These are phyloP conservation scores for Drosophila melanocephala DNA, from an alignment of 2,888 invertebrate genomes.

Conservation along the genomic window DNA sequence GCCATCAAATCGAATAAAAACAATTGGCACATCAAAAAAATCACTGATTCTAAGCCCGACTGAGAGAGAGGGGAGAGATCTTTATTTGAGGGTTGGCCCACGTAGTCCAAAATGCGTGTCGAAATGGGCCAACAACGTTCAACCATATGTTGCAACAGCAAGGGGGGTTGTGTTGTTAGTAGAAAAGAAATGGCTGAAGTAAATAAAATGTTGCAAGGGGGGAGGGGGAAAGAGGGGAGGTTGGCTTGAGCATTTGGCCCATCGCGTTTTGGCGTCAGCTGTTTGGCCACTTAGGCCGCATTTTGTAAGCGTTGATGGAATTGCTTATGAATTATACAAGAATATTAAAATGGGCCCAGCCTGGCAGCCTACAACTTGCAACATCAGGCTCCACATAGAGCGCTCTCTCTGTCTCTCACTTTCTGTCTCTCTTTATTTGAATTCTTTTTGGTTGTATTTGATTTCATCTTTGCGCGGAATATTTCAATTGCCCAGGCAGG, in stretches of 20 bases:
- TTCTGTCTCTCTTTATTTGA: not conserved
- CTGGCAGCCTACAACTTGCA: conserved; percentile 37
- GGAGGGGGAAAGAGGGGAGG: not conserved
- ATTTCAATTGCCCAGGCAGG: conserved; percentile 72
- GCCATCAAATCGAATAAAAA: conserved; percentile 83
- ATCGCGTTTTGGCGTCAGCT: conserved; percentile 83
- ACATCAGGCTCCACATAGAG: conserved; percentile 27
- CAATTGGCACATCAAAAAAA: conserved; percentile 80
- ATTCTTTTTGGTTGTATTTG: conserved; percentile 45
- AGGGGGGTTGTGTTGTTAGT: conserved; percentile 1
- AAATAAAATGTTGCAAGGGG: conserved; percentile 56
- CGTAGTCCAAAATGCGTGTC: conserved; percentile 51
- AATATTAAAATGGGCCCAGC: conserved; percentile 77
- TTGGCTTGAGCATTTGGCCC: not conserved
- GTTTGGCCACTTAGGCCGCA: conserved; percentile 84
- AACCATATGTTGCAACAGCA: conserved; percentile 67
- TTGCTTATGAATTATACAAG: conserved; percentile 85
- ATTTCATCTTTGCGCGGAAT: conserved; percentile 57
- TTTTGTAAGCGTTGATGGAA: conserved; percentile 83
- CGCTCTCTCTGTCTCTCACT: not conserved
- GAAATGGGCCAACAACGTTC: conserved; percentile 41
- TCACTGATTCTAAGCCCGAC: conserved; percentile 29
- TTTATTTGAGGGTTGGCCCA: conserved; percentile 55
- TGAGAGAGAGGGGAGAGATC: conserved; percentile 54
- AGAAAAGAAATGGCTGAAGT: conserved; percentile 67